Conservation (phyloP, 2,888 invertebrate genomes). For the Cryptus viduatorius region DNA sequence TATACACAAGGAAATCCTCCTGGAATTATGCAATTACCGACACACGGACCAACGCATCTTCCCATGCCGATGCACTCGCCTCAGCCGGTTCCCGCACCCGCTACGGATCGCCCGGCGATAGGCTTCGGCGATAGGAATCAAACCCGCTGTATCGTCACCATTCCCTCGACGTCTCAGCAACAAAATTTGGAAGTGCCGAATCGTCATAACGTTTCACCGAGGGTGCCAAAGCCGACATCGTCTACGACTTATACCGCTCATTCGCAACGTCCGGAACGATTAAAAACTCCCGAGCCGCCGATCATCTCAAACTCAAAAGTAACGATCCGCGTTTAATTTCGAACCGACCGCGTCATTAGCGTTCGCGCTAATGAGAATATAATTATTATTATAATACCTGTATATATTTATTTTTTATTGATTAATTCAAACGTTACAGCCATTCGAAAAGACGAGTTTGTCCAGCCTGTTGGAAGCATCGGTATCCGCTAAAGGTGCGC, state of each 20-base stretch:
- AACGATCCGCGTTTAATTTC: constrained; percentile 71
- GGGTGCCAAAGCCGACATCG: constrained; percentile 52
- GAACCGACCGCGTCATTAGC: background rate
- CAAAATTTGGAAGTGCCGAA: background rate
- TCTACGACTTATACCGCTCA: constrained; percentile 71
- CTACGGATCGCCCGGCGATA: constrained; percentile 44
- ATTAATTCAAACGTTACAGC: constrained; percentile 78
- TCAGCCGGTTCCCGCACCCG: constrained; percentile 70
- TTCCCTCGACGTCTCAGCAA: constrained; percentile 3
- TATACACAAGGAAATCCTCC: constrained; percentile 77
- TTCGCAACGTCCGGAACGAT: constrained; percentile 75
- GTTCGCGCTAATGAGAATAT: constrained; percentile 2
- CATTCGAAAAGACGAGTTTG: constrained; percentile 83
- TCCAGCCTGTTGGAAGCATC: constrained; percentile 85
- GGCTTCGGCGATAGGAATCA: constrained; percentile 45
- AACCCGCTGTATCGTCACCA: constrained; percentile 38
- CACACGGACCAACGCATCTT: constrained; percentile 68
- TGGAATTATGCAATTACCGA: constrained; percentile 59
- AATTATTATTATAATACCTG: background rate
- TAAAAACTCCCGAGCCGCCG: constrained; percentile 83
- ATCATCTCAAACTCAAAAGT: constrained; percentile 83
- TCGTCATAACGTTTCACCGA: constrained; percentile 49
- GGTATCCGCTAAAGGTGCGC: constrained; percentile 83
- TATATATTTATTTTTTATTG: constrained; percentile 46
- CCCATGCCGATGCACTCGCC: constrained; percentile 64